Conservation (phyloP, 2,113 vertebrate genomes). For the Elephas maximus region DNA sequence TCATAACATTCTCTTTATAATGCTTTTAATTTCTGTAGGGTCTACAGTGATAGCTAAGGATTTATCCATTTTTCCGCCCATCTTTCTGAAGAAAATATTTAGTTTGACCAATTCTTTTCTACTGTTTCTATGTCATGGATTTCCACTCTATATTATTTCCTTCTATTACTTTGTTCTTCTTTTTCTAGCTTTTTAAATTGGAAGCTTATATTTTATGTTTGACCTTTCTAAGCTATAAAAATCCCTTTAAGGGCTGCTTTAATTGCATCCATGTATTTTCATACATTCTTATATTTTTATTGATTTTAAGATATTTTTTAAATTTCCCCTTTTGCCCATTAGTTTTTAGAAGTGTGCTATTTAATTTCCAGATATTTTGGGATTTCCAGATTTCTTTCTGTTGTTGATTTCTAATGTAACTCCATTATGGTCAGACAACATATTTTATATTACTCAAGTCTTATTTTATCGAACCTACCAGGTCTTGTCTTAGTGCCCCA, state of each 20-base stretch:
- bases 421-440: conserved; percentile 1
- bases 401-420: conserved; percentile 54
- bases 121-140: conserved; percentile 4
- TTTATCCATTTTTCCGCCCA: not conserved
- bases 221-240: not conserved
- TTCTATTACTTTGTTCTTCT: not conserved
- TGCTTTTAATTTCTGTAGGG: not conserved
- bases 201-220: conserved; percentile 20
- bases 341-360: conserved; percentile 27
- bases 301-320: conserved; percentile 26
- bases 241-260: conserved; percentile 23
- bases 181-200: conserved; percentile 1
- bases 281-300: conserved; percentile 46
- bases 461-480: not conserved
- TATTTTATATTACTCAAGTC: conserved; percentile 35
- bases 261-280: conserved; percentile 34
- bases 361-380: conserved; percentile 29
- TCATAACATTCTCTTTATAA: conserved; percentile 9
- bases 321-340: not conserved
- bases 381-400: conserved; percentile 14
- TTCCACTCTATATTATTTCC: conserved; percentile 37
- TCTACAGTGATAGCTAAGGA: not conserved
- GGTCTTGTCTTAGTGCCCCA: conserved; percentile 14
- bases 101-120: conserved; percentile 27
- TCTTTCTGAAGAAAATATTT: not conserved